phyloP scores from a whole-genome alignment of 2,888 invertebrate genomes.

The Sminthurinus aureus region DNA sequence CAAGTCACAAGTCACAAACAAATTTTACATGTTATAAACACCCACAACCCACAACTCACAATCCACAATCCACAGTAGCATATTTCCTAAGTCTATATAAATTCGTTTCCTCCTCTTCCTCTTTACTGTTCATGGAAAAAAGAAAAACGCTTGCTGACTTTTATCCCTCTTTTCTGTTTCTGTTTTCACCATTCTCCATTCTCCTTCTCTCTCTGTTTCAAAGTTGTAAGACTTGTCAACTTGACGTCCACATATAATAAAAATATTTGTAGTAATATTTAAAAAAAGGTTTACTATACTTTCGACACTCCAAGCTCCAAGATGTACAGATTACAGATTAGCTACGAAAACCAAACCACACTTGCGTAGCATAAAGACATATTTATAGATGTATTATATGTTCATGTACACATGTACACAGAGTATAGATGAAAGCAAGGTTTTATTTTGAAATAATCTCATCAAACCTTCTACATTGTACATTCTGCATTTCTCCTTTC shows the following conservation, averaged over 20 bases:
- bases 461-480: slow-evolving; percentile 29
- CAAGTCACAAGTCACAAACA: too few relatives aligned
- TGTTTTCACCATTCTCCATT: too few relatives aligned
- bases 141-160: too few relatives aligned
- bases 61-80: too few relatives aligned
- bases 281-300: slow-evolving; percentile 20
- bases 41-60: too few relatives aligned
- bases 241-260: slow-evolving; percentile 19
- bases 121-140: too few relatives aligned
- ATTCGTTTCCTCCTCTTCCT: too few relatives aligned
- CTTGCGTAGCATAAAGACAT: slow-evolving; percentile 15
- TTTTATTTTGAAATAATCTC: slow-evolving; percentile 39
- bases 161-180: background rate
- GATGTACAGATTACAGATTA: slow-evolving; percentile 38
- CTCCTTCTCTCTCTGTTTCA: background rate
- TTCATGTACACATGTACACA: slow-evolving; percentile 39
- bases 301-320: slow-evolving; percentile 35
- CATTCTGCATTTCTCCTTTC: too few relatives aligned
- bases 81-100: too few relatives aligned
- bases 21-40: too few relatives aligned
- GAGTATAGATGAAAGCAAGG: slow-evolving; percentile 40
- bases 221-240: background rate
- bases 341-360: background rate
- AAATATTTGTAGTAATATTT: slow-evolving; percentile 15
- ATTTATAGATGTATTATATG: too few relatives aligned